phyloP scores from a whole-genome alignment of 2,888 invertebrate species.

The Phorcus lineatus region DNA sequence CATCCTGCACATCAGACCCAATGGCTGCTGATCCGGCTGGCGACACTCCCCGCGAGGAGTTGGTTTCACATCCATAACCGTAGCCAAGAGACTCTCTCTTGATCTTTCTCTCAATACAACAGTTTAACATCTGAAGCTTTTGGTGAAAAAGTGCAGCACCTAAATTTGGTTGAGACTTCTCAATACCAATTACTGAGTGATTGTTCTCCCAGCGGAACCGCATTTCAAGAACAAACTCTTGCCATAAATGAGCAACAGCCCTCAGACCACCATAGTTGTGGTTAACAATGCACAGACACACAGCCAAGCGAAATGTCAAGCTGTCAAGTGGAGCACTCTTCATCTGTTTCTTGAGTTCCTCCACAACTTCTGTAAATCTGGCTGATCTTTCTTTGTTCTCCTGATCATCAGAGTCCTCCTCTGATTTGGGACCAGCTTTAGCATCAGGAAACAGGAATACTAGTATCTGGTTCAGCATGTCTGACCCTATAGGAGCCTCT shows the following conservation, averaged over 20 bases:
- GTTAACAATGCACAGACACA: constrained; percentile 78
- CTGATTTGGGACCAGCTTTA: constrained; percentile 73
- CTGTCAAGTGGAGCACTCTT: constrained; percentile 89
- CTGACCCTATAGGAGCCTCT: constrained; percentile 87
- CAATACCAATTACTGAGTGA: constrained; percentile 76
- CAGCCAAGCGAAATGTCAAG: constrained; percentile 87
- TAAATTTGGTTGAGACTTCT: constrained; percentile 89
- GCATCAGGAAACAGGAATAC: constrained; percentile 92
- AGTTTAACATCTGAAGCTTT: constrained; percentile 85
- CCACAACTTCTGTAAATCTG: constrained; percentile 24
- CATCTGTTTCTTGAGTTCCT: constrained; percentile 77
- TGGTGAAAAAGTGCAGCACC: constrained; percentile 94
- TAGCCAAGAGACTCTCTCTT: constrained; percentile 63
- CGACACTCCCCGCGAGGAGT: constrained; percentile 30
- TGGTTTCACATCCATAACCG: constrained; percentile 41
- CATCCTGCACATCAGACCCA: constrained; percentile 7
- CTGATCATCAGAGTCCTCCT: constrained; percentile 27
- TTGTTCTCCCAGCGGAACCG: constrained; percentile 89
- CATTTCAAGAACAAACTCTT: constrained; percentile 92
- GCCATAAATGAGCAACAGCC: constrained; percentile 92
- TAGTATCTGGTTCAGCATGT: constrained; percentile 85
- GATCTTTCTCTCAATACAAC: constrained; percentile 79
- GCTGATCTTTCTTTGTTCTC: constrained; percentile 31
- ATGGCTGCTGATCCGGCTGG: neutral
- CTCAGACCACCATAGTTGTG: constrained; percentile 78